phyloP scores from a whole-genome alignment of 2,113 vertebrate species.

The Clupea harengus region DNA sequence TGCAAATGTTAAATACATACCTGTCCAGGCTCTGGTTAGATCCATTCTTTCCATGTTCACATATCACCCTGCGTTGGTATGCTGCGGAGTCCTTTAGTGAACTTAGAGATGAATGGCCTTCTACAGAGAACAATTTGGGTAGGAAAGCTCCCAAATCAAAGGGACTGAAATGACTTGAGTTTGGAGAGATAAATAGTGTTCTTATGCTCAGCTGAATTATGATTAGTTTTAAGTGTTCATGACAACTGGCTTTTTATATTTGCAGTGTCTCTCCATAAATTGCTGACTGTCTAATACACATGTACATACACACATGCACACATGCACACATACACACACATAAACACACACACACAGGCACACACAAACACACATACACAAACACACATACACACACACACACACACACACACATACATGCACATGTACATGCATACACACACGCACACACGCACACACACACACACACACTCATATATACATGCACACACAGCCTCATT shows the following conservation, averaged over 20 bases:
- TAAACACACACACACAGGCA: slow-evolving; percentile 32
- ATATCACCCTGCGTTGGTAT: background rate
- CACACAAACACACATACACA: slow-evolving; percentile 17
- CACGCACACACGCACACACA: background rate
- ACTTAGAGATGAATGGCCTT: background rate
- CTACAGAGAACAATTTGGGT: background rate
- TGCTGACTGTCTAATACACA: background rate
- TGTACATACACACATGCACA: background rate
- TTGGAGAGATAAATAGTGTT: background rate
- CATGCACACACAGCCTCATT: slow-evolving; percentile 14
- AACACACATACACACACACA: slow-evolving; percentile 31
- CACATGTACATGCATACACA: slow-evolving; percentile 44
- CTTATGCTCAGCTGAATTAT: background rate
- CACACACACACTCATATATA: slow-evolving; percentile 16
- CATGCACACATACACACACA: slow-evolving; percentile 14
- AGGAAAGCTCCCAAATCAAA: background rate
- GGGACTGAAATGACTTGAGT: background rate
- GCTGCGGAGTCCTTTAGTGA: background rate
- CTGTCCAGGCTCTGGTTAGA: background rate
- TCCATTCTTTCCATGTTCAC: background rate
- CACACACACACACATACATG: slow-evolving; percentile 7
- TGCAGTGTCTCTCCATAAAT: background rate
- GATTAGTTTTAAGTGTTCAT: background rate
- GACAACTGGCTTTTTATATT: background rate
- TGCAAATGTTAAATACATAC: background rate